phyloP scores from a whole-genome alignment of 2,888 invertebrate species.

The Lordiphosa andalusiaca region DNA sequence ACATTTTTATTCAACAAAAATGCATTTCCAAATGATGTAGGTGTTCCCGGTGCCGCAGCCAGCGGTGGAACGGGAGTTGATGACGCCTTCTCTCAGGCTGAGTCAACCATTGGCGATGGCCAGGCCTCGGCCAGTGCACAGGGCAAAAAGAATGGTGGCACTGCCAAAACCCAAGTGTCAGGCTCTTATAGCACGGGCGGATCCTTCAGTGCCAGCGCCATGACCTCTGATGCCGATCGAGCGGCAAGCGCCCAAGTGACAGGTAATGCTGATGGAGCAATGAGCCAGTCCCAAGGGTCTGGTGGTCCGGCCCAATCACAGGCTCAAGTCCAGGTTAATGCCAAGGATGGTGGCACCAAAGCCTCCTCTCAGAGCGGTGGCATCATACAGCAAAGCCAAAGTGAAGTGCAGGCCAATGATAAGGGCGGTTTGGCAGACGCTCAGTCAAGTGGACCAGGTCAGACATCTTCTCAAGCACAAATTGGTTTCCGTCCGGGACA shows the following conservation, averaged over 20 bases:
- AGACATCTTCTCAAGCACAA: conserved; percentile 93
- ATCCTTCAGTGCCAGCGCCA: conserved; percentile 91
- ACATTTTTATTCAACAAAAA: background rate
- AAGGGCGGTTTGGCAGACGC: conserved; percentile 93
- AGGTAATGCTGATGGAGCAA: conserved; percentile 88
- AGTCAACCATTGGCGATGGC: conserved; percentile 82
- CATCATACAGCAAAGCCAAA: conserved; percentile 85
- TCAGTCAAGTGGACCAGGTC: conserved; percentile 91
- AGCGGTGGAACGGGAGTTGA: conserved; percentile 79
- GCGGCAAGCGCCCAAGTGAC: conserved; percentile 84
- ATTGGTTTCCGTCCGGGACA: conserved; percentile 90
- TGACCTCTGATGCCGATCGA: conserved; percentile 87
- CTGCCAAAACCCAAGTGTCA: conserved; percentile 90
- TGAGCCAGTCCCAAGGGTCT: conserved; percentile 88
- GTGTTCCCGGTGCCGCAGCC: conserved; percentile 36
- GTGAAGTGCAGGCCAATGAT: conserved; percentile 86
- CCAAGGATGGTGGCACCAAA: conserved; percentile 88
- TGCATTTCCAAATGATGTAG: conserved; percentile 5
- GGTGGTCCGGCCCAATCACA: conserved; percentile 89
- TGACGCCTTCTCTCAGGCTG: conserved; percentile 88
- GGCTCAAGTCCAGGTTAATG: conserved; percentile 87
- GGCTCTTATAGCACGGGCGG: conserved; percentile 89
- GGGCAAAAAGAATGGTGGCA: conserved; percentile 87
- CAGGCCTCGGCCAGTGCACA: conserved; percentile 89
- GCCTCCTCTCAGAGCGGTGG: conserved; percentile 89